Evolutionary conservation across 2,888 invertebrate genomes (phyloP), one percentile per base, ranked within the genome.

Genomic region (Ectemnius lituratus): DNA sequence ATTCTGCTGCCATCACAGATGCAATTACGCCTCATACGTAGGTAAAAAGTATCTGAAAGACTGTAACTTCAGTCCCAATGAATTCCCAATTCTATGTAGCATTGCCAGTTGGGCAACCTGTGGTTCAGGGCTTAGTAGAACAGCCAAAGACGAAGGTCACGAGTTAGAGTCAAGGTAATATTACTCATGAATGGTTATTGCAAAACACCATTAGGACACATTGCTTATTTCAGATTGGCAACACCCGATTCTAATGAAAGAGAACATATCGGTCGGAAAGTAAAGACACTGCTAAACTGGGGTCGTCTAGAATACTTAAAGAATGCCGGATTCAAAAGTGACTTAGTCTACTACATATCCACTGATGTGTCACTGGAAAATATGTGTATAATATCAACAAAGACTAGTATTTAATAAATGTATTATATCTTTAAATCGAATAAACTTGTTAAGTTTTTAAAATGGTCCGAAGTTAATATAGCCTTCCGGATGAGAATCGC

Each of bases 31-130:
- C 18, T 91, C 94, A 0, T 97, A 95, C 90, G 93, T 95, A 1
- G 96, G 95, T 0, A 94, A 94, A 84, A 82, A 92, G 1, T 95
- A 94, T 87, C 92, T 96, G 58, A 83, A 91, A 78, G 90, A 91
- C 74, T 87, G 91, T 73, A 93, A 93, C 2, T 92, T 96, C 46
- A 91, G 88, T 0, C 91, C 91, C 0, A 92, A 93, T 1, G 95
- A 97, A 67, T 95, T 97, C 89, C 92, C 94, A 80, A 92, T 96
- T 28, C 93, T 98, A 87, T 94, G 95, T 71, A 95, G 96, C 78
- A 93, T 98, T 86, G 96, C 96, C 6, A 96, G 97, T 87, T 98
- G 98, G 98, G 97, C 97, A 0, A 96, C 97, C 1, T 97, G 97
- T 91, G 96, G 97, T 5, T 91, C 91, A 0, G 95, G 95, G 0